Conservation (phyloP, 2,888 invertebrate genomes). For the Nebria salina region DNA sequence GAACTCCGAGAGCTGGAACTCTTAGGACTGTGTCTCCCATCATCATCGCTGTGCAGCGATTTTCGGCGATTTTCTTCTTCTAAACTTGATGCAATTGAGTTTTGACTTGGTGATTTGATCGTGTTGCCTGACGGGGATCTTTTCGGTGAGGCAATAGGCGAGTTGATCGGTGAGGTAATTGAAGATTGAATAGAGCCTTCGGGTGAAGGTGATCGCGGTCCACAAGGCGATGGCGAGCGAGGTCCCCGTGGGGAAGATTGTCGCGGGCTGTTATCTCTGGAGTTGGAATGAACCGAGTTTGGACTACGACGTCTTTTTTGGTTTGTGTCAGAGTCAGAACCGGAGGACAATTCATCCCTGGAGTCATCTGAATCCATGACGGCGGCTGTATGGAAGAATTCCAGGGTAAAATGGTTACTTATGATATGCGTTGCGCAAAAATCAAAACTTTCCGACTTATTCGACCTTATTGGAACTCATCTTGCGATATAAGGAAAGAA, state of each 20-base stretch:
- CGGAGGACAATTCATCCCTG: slow-evolving; percentile 65
- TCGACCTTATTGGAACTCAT: background rate
- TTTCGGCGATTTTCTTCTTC: slow-evolving; percentile 30
- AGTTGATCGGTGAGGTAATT: slow-evolving; percentile 42
- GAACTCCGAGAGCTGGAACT: slow-evolving; percentile 38
- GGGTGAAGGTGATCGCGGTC: slow-evolving; percentile 50
- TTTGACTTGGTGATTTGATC: slow-evolving; percentile 37
- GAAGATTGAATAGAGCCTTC: slow-evolving; percentile 47
- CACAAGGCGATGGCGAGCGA: slow-evolving; percentile 50
- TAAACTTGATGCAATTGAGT: slow-evolving; percentile 32
- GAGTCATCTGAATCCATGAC: slow-evolving; percentile 72
- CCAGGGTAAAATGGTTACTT: background rate
- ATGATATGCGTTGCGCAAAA: background rate
- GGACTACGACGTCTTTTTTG: slow-evolving; percentile 50
- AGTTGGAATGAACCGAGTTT: slow-evolving; percentile 43
- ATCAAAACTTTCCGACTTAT: background rate
- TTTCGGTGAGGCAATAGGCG: slow-evolving; percentile 40
- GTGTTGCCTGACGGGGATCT: slow-evolving; percentile 31
- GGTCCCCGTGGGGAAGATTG: slow-evolving; percentile 44
- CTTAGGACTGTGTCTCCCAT: slow-evolving; percentile 34
- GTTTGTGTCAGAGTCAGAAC: slow-evolving; percentile 58
- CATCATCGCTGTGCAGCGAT: slow-evolving; percentile 35
- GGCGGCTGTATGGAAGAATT: slow-evolving; percentile 8
- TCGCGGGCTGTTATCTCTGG: slow-evolving; percentile 42
- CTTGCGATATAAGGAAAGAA: background rate